These are phyloP conservation scores for Maconellicoccus hirsutus DNA, from an alignment of 1,140 invertebrate species.

Conservation along the genomic window DNA sequence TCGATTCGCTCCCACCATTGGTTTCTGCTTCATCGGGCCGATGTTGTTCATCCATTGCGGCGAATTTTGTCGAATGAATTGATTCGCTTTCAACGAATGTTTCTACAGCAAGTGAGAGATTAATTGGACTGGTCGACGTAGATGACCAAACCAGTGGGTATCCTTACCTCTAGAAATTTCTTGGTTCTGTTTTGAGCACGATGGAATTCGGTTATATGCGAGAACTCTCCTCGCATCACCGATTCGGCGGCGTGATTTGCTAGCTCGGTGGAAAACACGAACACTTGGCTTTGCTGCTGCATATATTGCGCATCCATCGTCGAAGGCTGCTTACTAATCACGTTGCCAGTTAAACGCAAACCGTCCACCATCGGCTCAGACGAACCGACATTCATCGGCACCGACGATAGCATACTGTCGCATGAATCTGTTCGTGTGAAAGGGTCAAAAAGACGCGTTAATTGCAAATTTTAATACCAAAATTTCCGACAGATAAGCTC, in stretches of 20 bases:
- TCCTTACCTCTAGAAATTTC: constrained; percentile 76
- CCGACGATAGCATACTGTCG: constrained; percentile 1
- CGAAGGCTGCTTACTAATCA: constrained; percentile 59
- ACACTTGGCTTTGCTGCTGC: constrained; percentile 96
- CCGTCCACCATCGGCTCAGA: not conserved
- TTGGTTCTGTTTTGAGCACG: constrained; percentile 89
- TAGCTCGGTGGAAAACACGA: constrained; percentile 87
- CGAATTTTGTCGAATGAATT: constrained; percentile 68
- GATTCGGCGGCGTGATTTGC: constrained; percentile 91
- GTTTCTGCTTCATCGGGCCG: constrained; percentile 48
- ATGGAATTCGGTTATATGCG: constrained; percentile 88
- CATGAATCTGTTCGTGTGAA: not conserved
- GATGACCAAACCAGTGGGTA: not conserved
- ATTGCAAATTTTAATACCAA: too few species aligned
- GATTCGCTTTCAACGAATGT: constrained; percentile 76
- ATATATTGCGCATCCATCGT: constrained; percentile 64
- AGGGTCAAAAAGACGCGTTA: not conserved
- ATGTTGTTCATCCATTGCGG: constrained; percentile 69
- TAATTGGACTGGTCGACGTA: not conserved
- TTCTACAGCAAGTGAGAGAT: constrained; percentile 44
- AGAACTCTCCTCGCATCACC: constrained; percentile 74
- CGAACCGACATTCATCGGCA: not conserved
- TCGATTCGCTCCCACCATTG: constrained; percentile 26
- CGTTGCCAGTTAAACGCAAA: constrained; percentile 40
- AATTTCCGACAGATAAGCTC: too few species aligned